Conservation (phyloP, 1,140 invertebrate genomes). For the Drepana arcuata region DNA sequence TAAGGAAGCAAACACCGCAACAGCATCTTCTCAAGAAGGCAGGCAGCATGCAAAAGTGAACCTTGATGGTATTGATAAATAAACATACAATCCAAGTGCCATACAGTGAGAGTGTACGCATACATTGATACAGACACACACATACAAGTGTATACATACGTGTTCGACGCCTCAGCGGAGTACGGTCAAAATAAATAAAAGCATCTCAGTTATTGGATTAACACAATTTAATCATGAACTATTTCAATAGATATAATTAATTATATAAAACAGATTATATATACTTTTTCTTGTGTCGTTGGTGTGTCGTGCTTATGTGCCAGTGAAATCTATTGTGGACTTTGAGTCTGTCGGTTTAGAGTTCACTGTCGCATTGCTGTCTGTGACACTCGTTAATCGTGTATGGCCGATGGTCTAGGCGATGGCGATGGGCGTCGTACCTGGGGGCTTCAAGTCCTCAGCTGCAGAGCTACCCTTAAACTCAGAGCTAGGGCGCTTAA, state of each 20-base stretch:
- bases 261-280: constrained; percentile 68
- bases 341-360: constrained; percentile 29
- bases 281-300: constrained; percentile 56
- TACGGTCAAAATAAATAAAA: constrained; percentile 71
- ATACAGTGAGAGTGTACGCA: constrained; percentile 62
- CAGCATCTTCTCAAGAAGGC: constrained; percentile 17
- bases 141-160: constrained; percentile 69
- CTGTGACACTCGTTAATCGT: constrained; percentile 58
- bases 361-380: constrained; percentile 54
- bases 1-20: constrained; percentile 11
- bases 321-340: constrained; percentile 46
- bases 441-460: constrained; percentile 59
- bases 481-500: constrained; percentile 69
- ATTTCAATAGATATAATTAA: constrained; percentile 58
- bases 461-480: constrained; percentile 63
- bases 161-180: constrained; percentile 68
- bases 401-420: constrained; percentile 59
- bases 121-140: constrained; percentile 70
- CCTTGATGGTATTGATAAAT: constrained; percentile 45
- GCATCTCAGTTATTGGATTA: constrained; percentile 68
- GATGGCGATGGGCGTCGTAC: constrained; percentile 57
- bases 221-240: constrained; percentile 72
- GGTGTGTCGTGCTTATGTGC: constrained; percentile 62
- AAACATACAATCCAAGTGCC: constrained; percentile 42
- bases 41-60: constrained; percentile 63